Base-by-base conservation (phyloP, 2,113 vertebrate genomes). In the Nipponia nippon region DNA sequence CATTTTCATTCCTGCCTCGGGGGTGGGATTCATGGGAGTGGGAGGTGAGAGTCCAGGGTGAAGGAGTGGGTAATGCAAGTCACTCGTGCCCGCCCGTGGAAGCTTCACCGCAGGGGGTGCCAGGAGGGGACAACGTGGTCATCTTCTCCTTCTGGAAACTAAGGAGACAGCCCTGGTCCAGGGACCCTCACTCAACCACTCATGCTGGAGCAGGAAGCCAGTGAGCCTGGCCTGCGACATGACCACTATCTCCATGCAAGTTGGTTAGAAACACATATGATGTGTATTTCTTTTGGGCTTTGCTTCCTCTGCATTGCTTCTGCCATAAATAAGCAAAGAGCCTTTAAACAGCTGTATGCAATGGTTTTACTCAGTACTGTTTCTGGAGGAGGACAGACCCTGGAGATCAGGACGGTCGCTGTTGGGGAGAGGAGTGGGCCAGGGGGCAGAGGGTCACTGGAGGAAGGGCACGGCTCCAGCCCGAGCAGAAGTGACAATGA, bases 41-140 rank as follows among this genome's bases (percentile, higher is more conserved):
- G 2, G 4, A 11, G 3, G 3, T 23, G 11, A 56, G 50, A 70
- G 16, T 14, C 0, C 1, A 40, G 9, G 11, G 15, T 42, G 52
- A 71, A 25, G 36, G 6, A 10, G 3, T 11, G 4, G 15, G 1
- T 55, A 30, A 36, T 11, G 23, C 0, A 4, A 49, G 9, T 19
- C 6, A 7, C 50, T 47, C 8, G 7, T 34, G 9, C 6, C 2
- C 3, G 9, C 6, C 2, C 3, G 26, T 53, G 52, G 67, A 55
- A 49, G 18, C 26, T 78, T 78, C 50, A 56, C 19, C 13, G 19
- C 2, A 3, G 34, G 5, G 5, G 3, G 4, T 52, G 20, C 11
- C 36, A 55, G 49, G n/a, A 59, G 13, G 32, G 22, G 34, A 34
- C 1, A 6, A 13, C 44, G 7, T 20, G 42, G 2, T 53, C 4